Percentiles rank a stretch among this genome's conserved stretches.
Evolutionary conservation across 2,113 vertebrate species (phyloP).

Genomic region (Heterocephalus glaber): DNA sequence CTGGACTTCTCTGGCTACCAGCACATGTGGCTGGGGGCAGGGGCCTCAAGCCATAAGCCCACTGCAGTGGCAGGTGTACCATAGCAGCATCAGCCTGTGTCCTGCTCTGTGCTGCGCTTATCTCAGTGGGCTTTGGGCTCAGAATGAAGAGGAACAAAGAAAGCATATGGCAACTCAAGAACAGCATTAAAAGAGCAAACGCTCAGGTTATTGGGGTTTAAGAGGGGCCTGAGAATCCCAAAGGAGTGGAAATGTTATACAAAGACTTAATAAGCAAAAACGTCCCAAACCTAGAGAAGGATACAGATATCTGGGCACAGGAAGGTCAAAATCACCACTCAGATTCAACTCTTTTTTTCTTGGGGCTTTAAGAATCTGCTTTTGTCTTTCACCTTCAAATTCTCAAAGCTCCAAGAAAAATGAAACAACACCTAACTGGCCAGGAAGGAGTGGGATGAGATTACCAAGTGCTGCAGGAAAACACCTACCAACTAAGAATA

Average conservation of each 20-base stretch:
- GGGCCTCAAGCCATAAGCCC: background rate
- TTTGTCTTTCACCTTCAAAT: too few relatives aligned
- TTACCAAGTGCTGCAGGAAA: background rate
- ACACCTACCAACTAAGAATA: background rate
- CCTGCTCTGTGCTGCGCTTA: background rate
- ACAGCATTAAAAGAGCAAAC: background rate
- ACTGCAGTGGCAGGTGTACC: background rate
- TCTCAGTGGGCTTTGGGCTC: background rate
- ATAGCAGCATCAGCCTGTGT: background rate
- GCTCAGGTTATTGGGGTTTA: background rate
- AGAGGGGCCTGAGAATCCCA: background rate
- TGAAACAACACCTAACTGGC: background rate
- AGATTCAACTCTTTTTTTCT: background rate
- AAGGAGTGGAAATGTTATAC: background rate
- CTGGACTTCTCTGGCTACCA: background rate
- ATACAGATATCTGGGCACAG: background rate
- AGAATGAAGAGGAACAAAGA: background rate
- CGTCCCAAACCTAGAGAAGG: background rate
- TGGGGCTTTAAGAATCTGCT: too few relatives aligned
- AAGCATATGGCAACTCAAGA: background rate
- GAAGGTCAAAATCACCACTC: background rate
- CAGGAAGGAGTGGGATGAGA: background rate
- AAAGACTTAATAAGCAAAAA: background rate
- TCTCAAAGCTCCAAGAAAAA: background rate
- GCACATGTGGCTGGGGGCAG: too few relatives aligned